Percentiles rank a stretch among this genome's conserved stretches.
Conservation (phyloP, 1,140 invertebrate genomes). For the Drosophila takahashii region DNA sequence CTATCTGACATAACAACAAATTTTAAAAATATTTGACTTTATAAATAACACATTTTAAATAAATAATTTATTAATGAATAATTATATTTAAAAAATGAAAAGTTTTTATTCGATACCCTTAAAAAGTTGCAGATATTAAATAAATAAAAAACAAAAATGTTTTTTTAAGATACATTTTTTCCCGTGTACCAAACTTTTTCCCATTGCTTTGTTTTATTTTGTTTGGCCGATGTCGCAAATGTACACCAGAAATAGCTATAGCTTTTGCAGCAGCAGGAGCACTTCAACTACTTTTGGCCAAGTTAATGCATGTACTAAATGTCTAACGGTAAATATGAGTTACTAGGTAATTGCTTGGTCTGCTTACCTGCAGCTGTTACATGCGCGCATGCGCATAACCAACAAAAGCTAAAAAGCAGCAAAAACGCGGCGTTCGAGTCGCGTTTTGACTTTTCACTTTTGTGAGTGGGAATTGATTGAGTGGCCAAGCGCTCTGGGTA, state of each 20-base stretch:
- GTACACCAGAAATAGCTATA: slow-evolving; percentile 29
- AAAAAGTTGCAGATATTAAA: background rate
- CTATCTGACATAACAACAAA: no score
- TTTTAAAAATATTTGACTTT: no score
- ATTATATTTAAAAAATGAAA: no score
- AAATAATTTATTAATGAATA: no score
- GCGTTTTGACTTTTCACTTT: slow-evolving; percentile 80
- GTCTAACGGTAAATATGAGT: slow-evolving; percentile 80
- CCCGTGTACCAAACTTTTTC: slow-evolving; percentile 26
- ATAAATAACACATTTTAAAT: background rate
- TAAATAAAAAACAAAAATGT: background rate
- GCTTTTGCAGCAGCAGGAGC: slow-evolving; percentile 29
- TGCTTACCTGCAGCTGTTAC: slow-evolving; percentile 62
- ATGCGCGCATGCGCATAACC: slow-evolving; percentile 60
- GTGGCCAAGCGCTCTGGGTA: slow-evolving; percentile 59
- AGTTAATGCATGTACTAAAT: slow-evolving; percentile 82
- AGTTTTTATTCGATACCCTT: no score
- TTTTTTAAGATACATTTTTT: background rate
- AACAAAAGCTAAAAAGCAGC: slow-evolving; percentile 42
- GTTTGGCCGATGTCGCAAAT: slow-evolving; percentile 59
- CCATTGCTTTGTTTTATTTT: slow-evolving; percentile 40
- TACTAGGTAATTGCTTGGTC: slow-evolving; percentile 78
- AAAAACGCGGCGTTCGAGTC: slow-evolving; percentile 5
- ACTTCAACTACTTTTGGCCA: slow-evolving; percentile 47
- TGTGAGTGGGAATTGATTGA: slow-evolving; percentile 77